Evolutionary conservation across 1,140 invertebrate species (phyloP), one percentile per base, ranked within the genome.

Genomic region (Bombus superbus): DNA sequence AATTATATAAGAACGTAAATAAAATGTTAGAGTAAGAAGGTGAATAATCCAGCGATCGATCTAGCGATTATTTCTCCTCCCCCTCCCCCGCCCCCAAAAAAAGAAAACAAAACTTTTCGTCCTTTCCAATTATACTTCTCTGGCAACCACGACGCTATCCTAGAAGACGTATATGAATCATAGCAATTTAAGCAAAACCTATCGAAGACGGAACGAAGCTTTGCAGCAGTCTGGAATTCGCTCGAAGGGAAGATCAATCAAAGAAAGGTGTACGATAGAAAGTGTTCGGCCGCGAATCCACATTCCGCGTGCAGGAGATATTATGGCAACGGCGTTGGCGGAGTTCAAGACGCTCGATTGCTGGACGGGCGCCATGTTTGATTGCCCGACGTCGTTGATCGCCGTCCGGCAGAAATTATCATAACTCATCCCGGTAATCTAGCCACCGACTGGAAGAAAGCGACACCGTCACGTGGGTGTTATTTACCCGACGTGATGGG

Each of bases 351-450:
- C 92, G 92, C 91, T 92, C 93, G 93, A 93, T 94, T 93, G 91
- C 91, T 85, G 81, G 86, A 91, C 92, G 92, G 90, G 92, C 93
- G 92, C 93, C 93, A 94, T 94, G 92, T 94, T 94, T 94, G 93
- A 94, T 94, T 93, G 92, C 92, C 88, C 92, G 92, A 93, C 91
- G 93, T 93, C 92, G 93, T 94, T 94, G 93, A 94, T 94, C 92
- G 92, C 92, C 90, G 93, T 93, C 93, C 92, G 93, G 90, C 92
- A 93, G 91, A 86, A 94, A 94, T 94, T 93, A 94, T 94, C 94
- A 94, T 94, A 94, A 94, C 92, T 94, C 92, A 94, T 92, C 92
- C 92, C 89, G 87, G 92, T 91, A 94, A 94, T 94, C 92, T 94
- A 93, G 91, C 90, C 89, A 91, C 87, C 88, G 92, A 90, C 88